Base-by-base conservation (phyloP, 2,888 invertebrate genomes). In the Habroteleia sp. region DNA sequence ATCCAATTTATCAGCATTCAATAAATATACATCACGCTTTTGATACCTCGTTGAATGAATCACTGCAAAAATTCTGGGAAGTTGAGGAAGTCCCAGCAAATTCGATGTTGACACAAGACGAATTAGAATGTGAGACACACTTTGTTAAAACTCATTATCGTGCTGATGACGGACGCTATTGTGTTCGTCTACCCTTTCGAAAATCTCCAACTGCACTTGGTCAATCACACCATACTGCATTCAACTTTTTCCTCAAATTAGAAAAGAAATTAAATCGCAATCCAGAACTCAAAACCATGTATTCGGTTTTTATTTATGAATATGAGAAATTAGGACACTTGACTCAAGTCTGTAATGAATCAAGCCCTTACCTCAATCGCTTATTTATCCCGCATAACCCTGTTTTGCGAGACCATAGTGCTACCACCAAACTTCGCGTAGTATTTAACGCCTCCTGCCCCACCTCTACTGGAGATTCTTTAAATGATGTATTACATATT, bases 241-340 rank as follows among this genome's bases (percentile, higher is more conserved):
- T 44, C 0, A 44, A 27, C 3, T 44, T 27, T 1, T 44, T 44
- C 27, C 14, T 14, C 1, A 13, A 13, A 27, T 27, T 44, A 44
- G 44, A 44, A 14, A 44, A 44, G 8, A 44, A 44, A 27, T 5
- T 44, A 1, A 1, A 25, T 13, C 25, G n/a, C n/a, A 8, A 44
- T 44, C 7, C 44, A 14, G 27, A 25, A 27, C 14, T 44, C 0
- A 25, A 27, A 13, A 27, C 1, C 14, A 13, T 27, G n/a, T 44
- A 44, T 13, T 44, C 44, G n/a, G 27, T 27, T 44, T 44, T 44
- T 5, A 44, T 44, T 44, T 14, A 27, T n/a, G 44, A 44, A 13
- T 44, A 44, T 44, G 44, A 44, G n/a, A 44, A 27, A n/a, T 44
- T 44, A 10, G 44, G 44, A 23, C 42, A 42, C 10, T 23, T 42